Percentiles rank a stretch among this genome's conserved stretches.
These are phyloP conservation scores for Ophraella communa DNA, from an alignment of 2,888 invertebrate species.

Conservation along the genomic window DNA sequence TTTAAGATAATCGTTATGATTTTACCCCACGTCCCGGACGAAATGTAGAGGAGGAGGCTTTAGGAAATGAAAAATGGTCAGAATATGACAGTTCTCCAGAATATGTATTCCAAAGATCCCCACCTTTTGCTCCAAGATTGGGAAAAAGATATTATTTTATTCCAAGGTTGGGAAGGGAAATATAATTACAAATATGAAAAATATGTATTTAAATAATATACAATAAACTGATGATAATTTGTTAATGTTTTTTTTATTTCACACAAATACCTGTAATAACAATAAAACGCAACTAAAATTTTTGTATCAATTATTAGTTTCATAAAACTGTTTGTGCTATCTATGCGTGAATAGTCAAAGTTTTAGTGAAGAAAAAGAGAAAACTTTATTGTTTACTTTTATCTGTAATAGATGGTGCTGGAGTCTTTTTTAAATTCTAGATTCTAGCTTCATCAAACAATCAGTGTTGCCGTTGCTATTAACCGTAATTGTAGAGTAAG, in stretches of 20 bases:
- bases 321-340: no score
- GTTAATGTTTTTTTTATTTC: slow-evolving; percentile 10
- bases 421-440: no score
- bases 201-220: slow-evolving; percentile 12
- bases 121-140: slow-evolving; percentile 61
- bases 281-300: no score
- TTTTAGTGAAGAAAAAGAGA: background rate
- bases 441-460: background rate
- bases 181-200: slow-evolving; percentile 10
- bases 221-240: slow-evolving; percentile 16
- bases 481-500: no score
- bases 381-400: no score
- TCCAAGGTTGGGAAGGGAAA: slow-evolving; percentile 57
- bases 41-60: slow-evolving; percentile 54
- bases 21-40: slow-evolving; percentile 63
- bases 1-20: slow-evolving; percentile 38
- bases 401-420: no score
- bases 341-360: background rate
- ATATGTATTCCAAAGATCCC: slow-evolving; percentile 55
- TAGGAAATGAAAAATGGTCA: slow-evolving; percentile 44
- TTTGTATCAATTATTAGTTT: no score
- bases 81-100: slow-evolving; percentile 45
- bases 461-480: background rate
- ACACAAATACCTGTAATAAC: no score
- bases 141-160: slow-evolving; percentile 61